Evolutionary conservation across 2,888 invertebrate species (phyloP).

Genomic region (Nectonema munidae): DNA sequence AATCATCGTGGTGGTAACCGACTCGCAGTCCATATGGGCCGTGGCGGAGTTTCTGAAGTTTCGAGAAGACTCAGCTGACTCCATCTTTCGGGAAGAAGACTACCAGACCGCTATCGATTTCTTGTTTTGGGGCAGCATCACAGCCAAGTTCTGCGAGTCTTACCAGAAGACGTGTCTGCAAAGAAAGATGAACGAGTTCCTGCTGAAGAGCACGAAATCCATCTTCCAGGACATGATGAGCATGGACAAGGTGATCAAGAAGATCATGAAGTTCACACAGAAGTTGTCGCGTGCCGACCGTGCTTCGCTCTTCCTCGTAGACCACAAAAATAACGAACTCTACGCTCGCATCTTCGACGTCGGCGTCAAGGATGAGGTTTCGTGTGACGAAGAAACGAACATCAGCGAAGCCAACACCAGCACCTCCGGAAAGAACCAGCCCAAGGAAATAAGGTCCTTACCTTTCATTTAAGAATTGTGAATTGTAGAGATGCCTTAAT

Average conservation of each 20-base stretch:
- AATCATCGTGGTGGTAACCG: too few species aligned
- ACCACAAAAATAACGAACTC: constrained; percentile 36
- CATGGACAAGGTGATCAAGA: constrained; percentile 43
- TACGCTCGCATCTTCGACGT: constrained; percentile 48
- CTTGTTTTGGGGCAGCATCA: too few species aligned
- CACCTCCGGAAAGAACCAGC: constrained; percentile 18
- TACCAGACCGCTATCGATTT: too few species aligned
- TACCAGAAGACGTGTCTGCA: constrained; percentile 36
- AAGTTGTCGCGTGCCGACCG: constrained; percentile 45
- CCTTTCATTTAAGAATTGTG: constrained; percentile 2
- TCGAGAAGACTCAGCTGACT: too few species aligned
- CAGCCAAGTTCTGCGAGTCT: too few species aligned
- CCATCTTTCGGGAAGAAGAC: too few species aligned
- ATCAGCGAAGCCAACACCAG: constrained; percentile 18
- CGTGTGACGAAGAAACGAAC: too few species aligned
- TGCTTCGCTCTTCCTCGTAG: constrained; percentile 46
- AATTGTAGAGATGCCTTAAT: background rate
- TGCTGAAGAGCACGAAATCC: constrained; percentile 43
- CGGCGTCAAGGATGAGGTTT: constrained; percentile 18
- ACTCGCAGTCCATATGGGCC: too few species aligned
- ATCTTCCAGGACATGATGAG: constrained; percentile 59
- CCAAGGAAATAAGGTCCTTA: constrained; percentile 19
- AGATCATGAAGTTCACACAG: constrained; percentile 49
- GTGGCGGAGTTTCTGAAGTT: constrained; percentile 18
- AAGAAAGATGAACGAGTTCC: constrained; percentile 37